Percentiles rank a stretch among this genome's conserved stretches.
phyloP scores from a whole-genome alignment of 2,797 vertebrate genomes.

The Lutjanus argentimaculatus region DNA sequence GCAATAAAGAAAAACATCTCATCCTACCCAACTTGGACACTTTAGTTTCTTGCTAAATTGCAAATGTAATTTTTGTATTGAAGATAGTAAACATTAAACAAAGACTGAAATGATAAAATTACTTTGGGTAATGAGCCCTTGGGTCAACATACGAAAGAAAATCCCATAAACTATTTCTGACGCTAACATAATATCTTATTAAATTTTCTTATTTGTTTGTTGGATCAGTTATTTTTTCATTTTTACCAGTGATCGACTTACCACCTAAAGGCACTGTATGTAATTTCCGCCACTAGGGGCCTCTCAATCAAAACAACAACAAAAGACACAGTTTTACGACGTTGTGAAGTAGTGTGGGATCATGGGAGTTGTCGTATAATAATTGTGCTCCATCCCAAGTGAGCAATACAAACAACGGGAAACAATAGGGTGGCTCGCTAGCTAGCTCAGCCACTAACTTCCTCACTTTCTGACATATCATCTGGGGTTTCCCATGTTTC shows the following conservation, averaged over 20 bases:
- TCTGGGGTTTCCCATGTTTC: too few relatives aligned
- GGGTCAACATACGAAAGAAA: neutral
- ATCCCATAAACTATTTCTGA: neutral
- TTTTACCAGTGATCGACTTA: neutral
- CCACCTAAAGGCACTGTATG: neutral
- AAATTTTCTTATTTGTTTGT: neutral
- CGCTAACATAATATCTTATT: neutral
- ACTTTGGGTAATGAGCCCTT: neutral
- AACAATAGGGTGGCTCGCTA: too few relatives aligned
- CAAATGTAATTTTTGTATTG: neutral
- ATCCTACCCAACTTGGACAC: neutral
- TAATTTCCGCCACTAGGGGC: too few relatives aligned
- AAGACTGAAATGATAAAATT: neutral
- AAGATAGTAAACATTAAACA: neutral
- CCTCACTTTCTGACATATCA: too few relatives aligned
- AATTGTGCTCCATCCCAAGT: too few relatives aligned
- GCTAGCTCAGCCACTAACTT: too few relatives aligned
- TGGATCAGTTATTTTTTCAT: neutral
- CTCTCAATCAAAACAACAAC: too few relatives aligned
- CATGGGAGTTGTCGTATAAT: too few relatives aligned
- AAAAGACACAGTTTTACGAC: too few relatives aligned
- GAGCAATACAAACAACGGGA: too few relatives aligned
- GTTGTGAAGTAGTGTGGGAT: too few relatives aligned
- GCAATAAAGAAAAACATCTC: neutral
- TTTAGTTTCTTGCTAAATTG: neutral